phyloP scores from a whole-genome alignment of 1,140 invertebrate species.

The Zophobas atratus region DNA sequence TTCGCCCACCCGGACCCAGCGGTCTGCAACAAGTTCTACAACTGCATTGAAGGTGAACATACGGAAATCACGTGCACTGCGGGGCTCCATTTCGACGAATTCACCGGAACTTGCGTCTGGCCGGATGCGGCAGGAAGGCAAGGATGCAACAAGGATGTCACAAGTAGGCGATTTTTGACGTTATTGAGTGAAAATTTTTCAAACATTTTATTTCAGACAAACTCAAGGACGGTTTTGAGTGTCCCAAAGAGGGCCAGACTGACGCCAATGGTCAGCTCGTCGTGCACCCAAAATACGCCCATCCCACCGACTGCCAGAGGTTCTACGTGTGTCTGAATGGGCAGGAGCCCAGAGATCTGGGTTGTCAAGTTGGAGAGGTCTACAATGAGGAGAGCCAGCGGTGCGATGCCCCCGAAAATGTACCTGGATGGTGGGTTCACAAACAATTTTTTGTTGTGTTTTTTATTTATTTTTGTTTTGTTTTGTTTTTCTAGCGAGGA shows the following conservation, averaged over 20 bases:
- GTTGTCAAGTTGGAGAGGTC: conserved; percentile 87
- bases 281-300: conserved; percentile 89
- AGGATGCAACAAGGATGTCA: conserved; percentile 73
- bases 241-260: conserved; percentile 79
- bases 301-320: conserved; percentile 89
- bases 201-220: conserved; percentile 69
- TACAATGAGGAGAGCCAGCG: conserved; percentile 87
- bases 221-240: conserved; percentile 86
- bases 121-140: conserved; percentile 84
- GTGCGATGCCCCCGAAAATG: conserved; percentile 90
- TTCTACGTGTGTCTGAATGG: conserved; percentile 93
- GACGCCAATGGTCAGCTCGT: conserved; percentile 81
- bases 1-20: conserved; percentile 87
- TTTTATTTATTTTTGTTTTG: conserved; percentile 1
- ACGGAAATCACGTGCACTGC: conserved; percentile 87
- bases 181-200: not conserved
- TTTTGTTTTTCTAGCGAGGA: conserved; percentile 79
- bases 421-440: conserved; percentile 84
- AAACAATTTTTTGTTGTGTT: too few species aligned
- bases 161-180: conserved; percentile 61
- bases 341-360: conserved; percentile 86
- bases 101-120: conserved; percentile 90
- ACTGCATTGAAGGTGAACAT: conserved; percentile 89
- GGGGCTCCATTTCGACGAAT: conserved; percentile 91
- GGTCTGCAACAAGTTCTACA: conserved; percentile 89